These are phyloP conservation scores for Macrostomum lignano DNA, from an alignment of 1,140 invertebrate species.

Conservation along the genomic window DNA sequence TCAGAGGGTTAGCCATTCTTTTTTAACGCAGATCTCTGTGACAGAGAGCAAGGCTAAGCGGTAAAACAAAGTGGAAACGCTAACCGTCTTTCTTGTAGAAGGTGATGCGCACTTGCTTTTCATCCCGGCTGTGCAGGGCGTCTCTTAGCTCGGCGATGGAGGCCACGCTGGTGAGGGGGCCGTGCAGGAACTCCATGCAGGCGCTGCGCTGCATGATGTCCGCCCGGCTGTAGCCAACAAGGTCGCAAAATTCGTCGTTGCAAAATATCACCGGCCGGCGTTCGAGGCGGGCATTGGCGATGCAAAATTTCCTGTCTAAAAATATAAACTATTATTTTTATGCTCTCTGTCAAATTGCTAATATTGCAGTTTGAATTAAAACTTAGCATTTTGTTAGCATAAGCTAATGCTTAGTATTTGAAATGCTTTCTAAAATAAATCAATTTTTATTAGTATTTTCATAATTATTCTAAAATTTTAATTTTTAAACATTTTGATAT, in stretches of 20 bases:
- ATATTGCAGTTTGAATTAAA: too few species aligned
- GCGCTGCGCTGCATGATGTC: conserved; percentile 43
- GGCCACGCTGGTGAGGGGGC: conserved; percentile 39
- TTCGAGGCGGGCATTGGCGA: conserved; percentile 40
- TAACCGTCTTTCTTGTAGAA: conserved; percentile 48
- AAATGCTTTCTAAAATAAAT: too few species aligned
- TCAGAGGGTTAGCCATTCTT: too few species aligned
- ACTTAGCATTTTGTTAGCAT: too few species aligned
- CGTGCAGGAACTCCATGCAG: conserved; percentile 41
- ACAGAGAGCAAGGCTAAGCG: not conserved
- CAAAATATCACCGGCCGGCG: conserved; percentile 46
- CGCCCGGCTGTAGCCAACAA: conserved; percentile 37
- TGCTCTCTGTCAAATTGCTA: too few species aligned
- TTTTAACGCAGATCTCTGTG: too few species aligned
- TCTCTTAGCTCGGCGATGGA: conserved; percentile 36
- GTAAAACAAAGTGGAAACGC: conserved; percentile 10
- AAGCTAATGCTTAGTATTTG: too few species aligned
- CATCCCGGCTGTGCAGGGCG: conserved; percentile 36
- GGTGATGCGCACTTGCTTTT: conserved; percentile 43
- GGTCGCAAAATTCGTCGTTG: conserved; percentile 43
- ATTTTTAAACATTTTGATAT: too few species aligned
- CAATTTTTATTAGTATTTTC: too few species aligned
- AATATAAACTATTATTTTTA: conserved; percentile 2
- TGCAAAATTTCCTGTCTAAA: conserved; percentile 44
- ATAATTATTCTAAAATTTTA: too few species aligned